Evolutionary conservation across 37 sponge, comb jelly and placozoan species (phyloP), one percentile per base, ranked within the genome.

Genomic region (Bolinopsis microptera): DNA sequence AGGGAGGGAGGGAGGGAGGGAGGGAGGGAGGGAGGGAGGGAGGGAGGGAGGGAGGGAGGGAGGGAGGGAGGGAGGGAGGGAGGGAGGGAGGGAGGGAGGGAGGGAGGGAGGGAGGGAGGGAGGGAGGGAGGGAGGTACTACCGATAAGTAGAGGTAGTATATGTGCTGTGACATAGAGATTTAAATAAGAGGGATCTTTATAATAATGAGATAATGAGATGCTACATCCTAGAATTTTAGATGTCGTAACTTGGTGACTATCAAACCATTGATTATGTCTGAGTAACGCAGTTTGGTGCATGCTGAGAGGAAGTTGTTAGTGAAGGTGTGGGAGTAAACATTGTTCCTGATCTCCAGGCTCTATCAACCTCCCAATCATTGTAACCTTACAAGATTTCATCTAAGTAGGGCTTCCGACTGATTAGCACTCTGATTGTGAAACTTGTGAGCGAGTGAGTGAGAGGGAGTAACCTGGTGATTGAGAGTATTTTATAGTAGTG

Each of bases 1-100:
- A 67, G 25, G 18, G 75, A 72, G n/a, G 3, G 75, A 72, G 75
- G 18, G 75, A 72, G 75, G 18, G 75, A 72, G 75, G 18, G 75
- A 48, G 61, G 13, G 61, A 48, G 61, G 13, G 61, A 48, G 61
- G 13, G 61, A 48, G 61, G 13, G 61, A 48, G 61, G 13, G 61
- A 48, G 61, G 13, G 61, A 48, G 61, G 13, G 61, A 48, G 61
- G 13, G 61, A 48, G 61, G 13, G 61, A 48, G 61, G 13, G 61
- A 48, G 61, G 13, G 61, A 72, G 75, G 18, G 75, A 72, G 75
- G 18, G 75, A 72, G 75, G 18, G 75, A 72, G 75, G 18, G 75
- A 72, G 75, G 18, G 75, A 72, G 75, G 18, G 75, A 72, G 68
- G 21, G 68, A 28, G 48, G 16, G 48, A 69, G 9, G 26, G 25